Conservation (phyloP, 2,113 vertebrate genomes). For the Thamnaconus septentrionalis region DNA sequence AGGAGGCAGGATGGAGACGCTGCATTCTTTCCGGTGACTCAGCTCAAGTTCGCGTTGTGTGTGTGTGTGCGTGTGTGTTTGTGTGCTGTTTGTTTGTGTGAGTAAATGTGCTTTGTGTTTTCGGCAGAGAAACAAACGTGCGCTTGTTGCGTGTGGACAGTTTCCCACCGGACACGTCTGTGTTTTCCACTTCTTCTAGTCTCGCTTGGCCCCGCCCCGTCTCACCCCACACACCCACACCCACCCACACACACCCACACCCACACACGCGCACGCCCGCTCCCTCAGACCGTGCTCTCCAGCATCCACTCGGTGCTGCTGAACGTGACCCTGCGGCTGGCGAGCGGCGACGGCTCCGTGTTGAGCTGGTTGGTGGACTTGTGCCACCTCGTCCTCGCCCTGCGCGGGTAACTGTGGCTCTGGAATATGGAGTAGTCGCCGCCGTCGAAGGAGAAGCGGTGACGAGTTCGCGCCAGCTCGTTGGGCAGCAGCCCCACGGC, state of each 20-base stretch:
- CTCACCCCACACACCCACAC: too few species aligned
- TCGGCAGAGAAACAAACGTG: slow-evolving; percentile 36
- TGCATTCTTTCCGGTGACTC: slow-evolving; percentile 66
- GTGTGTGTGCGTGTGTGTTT: neutral
- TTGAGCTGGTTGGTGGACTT: slow-evolving; percentile 89
- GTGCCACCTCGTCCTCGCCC: slow-evolving; percentile 89
- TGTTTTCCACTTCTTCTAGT: neutral
- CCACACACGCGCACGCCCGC: too few species aligned
- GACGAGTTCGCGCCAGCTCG: slow-evolving; percentile 84
- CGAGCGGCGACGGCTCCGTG: slow-evolving; percentile 77
- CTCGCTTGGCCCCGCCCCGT: too few species aligned
- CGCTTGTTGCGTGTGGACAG: slow-evolving; percentile 36
- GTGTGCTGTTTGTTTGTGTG: too few species aligned
- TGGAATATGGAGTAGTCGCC: slow-evolving; percentile 93
- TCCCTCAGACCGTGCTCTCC: slow-evolving; percentile 90
- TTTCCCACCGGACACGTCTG: slow-evolving; percentile 41
- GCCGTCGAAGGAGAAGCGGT: slow-evolving; percentile 91
- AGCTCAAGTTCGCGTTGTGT: slow-evolving; percentile 44
- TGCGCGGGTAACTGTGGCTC: slow-evolving; percentile 94
- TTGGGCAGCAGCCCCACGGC: slow-evolving; percentile 76
- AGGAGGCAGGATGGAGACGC: slow-evolving; percentile 62
- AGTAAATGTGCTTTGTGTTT: slow-evolving; percentile 54
- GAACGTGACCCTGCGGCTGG: slow-evolving; percentile 84
- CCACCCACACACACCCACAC: too few species aligned
- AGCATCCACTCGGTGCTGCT: slow-evolving; percentile 98